Evolutionary conservation across 2,113 vertebrate genomes (phyloP).

Genomic region (Scortum barcoo): DNA sequence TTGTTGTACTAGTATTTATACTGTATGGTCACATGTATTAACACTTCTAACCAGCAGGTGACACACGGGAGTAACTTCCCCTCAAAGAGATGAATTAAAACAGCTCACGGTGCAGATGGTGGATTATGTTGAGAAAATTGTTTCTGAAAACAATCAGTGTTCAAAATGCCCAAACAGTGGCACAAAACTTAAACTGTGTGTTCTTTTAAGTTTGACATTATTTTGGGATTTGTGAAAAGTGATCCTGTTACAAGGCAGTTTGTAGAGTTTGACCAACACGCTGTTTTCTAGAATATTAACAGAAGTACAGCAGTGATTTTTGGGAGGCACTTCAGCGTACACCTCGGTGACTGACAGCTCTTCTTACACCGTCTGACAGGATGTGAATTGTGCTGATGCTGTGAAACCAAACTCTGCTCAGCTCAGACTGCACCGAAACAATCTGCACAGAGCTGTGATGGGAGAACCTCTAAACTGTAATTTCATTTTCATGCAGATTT

Average conservation of each 20-base stretch:
- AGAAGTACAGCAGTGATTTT: background rate
- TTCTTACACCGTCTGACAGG: background rate
- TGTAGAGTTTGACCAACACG: background rate
- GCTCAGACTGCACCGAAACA: background rate
- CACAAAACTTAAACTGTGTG: background rate
- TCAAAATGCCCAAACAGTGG: background rate
- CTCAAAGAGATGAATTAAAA: too few relatives aligned
- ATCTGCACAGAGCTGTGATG: background rate
- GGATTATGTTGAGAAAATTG: too few relatives aligned
- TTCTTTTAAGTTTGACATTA: too few relatives aligned
- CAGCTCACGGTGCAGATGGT: too few relatives aligned
- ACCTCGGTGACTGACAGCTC: conserved; percentile 16
- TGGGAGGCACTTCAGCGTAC: background rate
- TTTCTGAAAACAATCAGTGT: too few relatives aligned
- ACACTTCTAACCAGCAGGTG: too few relatives aligned
- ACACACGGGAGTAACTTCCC: too few relatives aligned
- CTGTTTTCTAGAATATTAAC: background rate
- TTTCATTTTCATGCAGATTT: background rate
- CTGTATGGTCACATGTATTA: too few relatives aligned
- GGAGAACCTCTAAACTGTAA: background rate
- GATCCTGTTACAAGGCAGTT: background rate
- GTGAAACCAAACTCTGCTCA: conserved; percentile 14
- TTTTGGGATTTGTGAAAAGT: background rate
- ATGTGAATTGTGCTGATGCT: background rate
- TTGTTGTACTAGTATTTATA: too few relatives aligned